Base-by-base conservation (phyloP, 2,797 vertebrate species). In the Pangasius macronema region DNA sequence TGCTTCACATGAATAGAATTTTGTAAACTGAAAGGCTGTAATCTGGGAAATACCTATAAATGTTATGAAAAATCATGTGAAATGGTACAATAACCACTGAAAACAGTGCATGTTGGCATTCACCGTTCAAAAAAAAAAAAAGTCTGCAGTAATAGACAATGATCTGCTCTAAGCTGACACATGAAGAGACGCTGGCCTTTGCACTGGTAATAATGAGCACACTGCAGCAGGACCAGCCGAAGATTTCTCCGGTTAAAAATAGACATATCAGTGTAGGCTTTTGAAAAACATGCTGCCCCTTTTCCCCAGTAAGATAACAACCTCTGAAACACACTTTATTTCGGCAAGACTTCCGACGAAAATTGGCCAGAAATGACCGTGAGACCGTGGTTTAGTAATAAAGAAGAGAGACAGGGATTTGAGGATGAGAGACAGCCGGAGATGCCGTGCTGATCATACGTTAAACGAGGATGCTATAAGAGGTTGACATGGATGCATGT, bases 401-500 rank as follows among this genome's bases (percentile, higher is more conserved):
- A 70, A 70, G n/a, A 49, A 72, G 22, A 24, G 46, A 80, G 42
- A 39, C 24, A 24, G 59, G 14, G 68, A 84, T 14, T 14, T 20
- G 51, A 16, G 55, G 51, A 73, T 11, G 57, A 63, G 51, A 33
- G 67, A 59, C 10, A 68, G 65, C 49, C 46, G 24, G 61, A 42
- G 24, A 83, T 59, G 49, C 59, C n/a, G 39, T 30, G 53, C 51
- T 57, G 36, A 65, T 87, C 82, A 68, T 14, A 59, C 84, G n/a
- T 84, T 87, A 75, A 88, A 86, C 30, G 42, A 20, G 85, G 61
- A 88, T 5, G 76, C 59, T 85, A 72, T 84, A 67, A 59, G 42
- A 83, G 59, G 81, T 53, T 87, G 59, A 83, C 81, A 77, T 86
- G 86, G 77, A 89, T 86, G 73, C 65, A 39, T 59, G 90, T 90